Conservation (phyloP, 2,888 invertebrate species). For the Chrysolina americana region DNA sequence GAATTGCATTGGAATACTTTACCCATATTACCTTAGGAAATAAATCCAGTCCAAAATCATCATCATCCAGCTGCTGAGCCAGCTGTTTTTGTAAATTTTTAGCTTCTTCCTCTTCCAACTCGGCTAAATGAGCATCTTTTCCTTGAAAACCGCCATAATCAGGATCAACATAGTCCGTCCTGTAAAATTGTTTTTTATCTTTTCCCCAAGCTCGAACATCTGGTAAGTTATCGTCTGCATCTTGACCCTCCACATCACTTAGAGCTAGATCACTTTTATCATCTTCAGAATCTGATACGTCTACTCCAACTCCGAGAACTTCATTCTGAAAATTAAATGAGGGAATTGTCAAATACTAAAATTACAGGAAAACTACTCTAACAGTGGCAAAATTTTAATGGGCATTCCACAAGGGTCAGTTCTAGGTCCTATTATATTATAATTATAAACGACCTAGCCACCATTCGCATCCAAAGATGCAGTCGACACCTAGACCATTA, state of each 20-base stretch:
- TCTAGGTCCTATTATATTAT: no score
- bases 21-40: conserved; percentile 48
- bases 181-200: conserved; percentile 84
- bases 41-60: conserved; percentile 67
- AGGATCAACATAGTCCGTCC: conserved; percentile 90
- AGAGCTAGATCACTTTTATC: conserved; percentile 73
- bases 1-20: conserved; percentile 20
- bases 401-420: no score
- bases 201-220: conserved; percentile 92
- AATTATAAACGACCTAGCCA: no score
- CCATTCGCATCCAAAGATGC: no score
- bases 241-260: conserved; percentile 85
- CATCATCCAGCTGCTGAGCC: conserved; percentile 83
- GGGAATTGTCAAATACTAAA: not conserved
- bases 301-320: conserved; percentile 73
- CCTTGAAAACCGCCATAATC: conserved; percentile 82
- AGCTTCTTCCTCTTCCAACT: conserved; percentile 88
- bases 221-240: conserved; percentile 80
- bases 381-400: no score
- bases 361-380: no score
- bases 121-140: conserved; percentile 81
- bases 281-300: conserved; percentile 70
- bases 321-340: conserved; percentile 70
- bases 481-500: conserved; percentile 46
- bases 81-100: conserved; percentile 84